A percentile compares a stretch with the other conserved stretches of the same genome.
Evolutionary conservation across 2,797 vertebrate species (phyloP).

Genomic region (Anguilla pacifica): DNA sequence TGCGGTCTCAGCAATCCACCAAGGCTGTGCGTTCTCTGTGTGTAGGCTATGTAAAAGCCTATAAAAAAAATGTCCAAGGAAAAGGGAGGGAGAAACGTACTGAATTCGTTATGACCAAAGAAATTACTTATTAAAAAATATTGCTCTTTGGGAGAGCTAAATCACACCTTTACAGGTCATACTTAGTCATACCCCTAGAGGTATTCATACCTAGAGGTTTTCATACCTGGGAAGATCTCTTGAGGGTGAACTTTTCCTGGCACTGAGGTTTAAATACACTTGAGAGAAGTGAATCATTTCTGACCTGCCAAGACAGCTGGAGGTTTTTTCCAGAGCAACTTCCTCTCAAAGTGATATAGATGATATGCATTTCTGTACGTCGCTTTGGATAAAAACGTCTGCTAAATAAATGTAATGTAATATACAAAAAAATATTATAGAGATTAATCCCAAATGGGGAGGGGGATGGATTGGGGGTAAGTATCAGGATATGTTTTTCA

Average conservation of each 20-base stretch:
- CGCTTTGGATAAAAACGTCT: too few species aligned
- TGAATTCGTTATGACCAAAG: too few species aligned
- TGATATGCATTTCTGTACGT: too few species aligned
- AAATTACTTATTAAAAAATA: too few species aligned
- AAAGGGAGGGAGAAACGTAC: too few species aligned
- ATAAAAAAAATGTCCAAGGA: too few species aligned
- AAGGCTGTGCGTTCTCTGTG: too few species aligned
- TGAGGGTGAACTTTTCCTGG: conserved; percentile 63
- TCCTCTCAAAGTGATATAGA: neutral
- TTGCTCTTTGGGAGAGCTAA: neutral
- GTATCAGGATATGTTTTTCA: neutral
- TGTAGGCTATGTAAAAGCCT: too few species aligned
- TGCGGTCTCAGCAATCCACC: too few species aligned
- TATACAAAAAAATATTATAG: neutral
- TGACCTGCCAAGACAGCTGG: conserved; percentile 35
- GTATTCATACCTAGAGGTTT: conserved; percentile 25
- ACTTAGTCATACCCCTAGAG: neutral
- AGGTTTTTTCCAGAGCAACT: neutral
- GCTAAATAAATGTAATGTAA: neutral
- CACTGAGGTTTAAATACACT: conserved; percentile 58
- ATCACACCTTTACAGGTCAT: neutral
- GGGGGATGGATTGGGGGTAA: neutral
- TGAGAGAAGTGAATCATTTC: conserved; percentile 63
- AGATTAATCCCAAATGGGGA: neutral
- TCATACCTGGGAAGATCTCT: conserved; percentile 54